Evolutionary conservation across 2,888 invertebrate genomes (phyloP).

Genomic region (Pseudococcus viburni): DNA sequence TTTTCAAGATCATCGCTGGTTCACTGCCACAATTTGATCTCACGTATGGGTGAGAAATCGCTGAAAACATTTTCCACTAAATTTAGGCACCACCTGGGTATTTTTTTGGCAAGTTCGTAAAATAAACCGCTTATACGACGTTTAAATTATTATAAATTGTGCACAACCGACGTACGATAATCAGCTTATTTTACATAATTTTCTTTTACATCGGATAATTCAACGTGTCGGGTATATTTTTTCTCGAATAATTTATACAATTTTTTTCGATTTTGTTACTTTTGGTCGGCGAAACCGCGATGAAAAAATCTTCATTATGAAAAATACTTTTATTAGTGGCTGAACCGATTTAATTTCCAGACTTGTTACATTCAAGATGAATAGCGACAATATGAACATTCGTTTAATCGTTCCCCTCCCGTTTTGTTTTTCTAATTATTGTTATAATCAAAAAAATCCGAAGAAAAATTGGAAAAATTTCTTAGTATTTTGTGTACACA

Average conservation of each 20-base stretch:
- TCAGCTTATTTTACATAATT: not conserved
- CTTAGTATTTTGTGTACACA: constrained; percentile 44
- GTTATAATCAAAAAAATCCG: not conserved
- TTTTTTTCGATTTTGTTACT: not conserved
- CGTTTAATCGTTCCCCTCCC: constrained; percentile 29
- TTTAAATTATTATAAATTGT: constrained; percentile 8
- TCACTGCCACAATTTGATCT: not conserved
- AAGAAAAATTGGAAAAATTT: constrained; percentile 4
- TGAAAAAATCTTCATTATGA: not conserved
- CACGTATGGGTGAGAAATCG: not conserved
- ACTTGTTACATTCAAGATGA: constrained; percentile 57
- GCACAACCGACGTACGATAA: constrained; percentile 25
- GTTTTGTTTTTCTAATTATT: constrained; percentile 8
- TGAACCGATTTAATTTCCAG: constrained; percentile 56
- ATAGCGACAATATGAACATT: constrained; percentile 55
- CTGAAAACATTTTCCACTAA: not conserved
- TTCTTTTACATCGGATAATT: not conserved
- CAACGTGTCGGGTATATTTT: not conserved
- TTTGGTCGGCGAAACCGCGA: not conserved
- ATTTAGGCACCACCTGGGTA: not conserved
- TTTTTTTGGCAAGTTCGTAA: not conserved
- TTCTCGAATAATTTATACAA: not conserved
- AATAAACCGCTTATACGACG: not conserved
- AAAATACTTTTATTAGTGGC: constrained; percentile 50
- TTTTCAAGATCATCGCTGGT: not conserved